Evolutionary conservation across 2,113 vertebrate species (phyloP), one percentile per base, ranked within the genome.

Genomic region (Cavia aperea): DNA sequence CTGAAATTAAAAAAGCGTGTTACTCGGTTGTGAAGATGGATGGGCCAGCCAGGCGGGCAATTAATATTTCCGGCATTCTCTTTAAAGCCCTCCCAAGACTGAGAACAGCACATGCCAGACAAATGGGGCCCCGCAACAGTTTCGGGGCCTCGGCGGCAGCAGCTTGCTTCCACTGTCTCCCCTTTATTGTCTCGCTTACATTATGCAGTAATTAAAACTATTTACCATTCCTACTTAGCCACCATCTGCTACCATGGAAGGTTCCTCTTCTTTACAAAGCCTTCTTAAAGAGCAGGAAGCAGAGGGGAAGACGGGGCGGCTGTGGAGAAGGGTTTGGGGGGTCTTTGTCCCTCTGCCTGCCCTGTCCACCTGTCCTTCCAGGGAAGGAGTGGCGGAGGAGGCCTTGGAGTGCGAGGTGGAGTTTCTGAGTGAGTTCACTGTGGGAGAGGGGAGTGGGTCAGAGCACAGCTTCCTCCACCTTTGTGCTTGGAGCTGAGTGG

Each of bases 181-280:
- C 97, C 97, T 98, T 98, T 98, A 98, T 98, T 97, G 98, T 98
- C 98, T 97, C 97, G 96, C 98, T 98, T 98, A 98, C 98, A 98
- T 98, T 98, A 98, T 98, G 98, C 98, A 98, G 98, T 98, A 98
- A 98, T 98, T 98, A 98, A 98, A 98, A 98, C 98, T 98, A 98
- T 98, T 98, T 98, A 98, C 98, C 98, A 98, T 98, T 98, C 98
- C 98, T 98, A 98, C 98, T 98, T 98, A 98, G 97, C 98, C 95
- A 97, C 98, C 98, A 98, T 98, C 98, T 98, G 98, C 98, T 96
- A 94, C 96, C 96, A 66, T 65, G 94, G 93, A 97, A 97, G 97
- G 94, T 96, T 94, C 91, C 96, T 97, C 96, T 97, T 96, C 97
- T 97, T 97, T 96, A 95, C 95, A 96, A 97, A 97, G 96, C 94